phyloP scores from a whole-genome alignment of 2,888 invertebrate genomes.

The Megamerina dolium region DNA sequence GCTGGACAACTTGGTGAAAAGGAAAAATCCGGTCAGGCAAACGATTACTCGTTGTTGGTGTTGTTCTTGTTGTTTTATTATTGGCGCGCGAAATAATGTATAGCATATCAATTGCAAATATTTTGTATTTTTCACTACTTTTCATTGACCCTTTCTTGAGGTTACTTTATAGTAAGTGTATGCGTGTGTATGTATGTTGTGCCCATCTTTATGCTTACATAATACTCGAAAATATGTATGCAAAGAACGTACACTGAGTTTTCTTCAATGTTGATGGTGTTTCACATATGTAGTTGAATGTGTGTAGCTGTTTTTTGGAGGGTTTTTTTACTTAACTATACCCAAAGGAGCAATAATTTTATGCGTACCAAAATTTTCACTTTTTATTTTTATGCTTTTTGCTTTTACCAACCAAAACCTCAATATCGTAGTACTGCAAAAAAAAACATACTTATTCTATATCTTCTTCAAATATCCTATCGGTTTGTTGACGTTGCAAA shows the following conservation, averaged over 20 bases:
- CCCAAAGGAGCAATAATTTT: constrained; percentile 12
- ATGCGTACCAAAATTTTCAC: constrained; percentile 5
- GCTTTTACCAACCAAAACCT: no score
- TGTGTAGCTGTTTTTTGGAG: constrained; percentile 2
- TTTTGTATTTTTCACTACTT: neutral
- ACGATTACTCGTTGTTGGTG: neutral
- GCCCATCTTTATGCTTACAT: neutral
- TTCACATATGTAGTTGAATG: neutral
- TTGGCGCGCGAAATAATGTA: constrained; percentile 8
- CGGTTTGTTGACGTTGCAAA: no score
- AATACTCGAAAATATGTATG: no score
- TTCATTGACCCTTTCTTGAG: neutral
- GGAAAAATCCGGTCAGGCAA: no score
- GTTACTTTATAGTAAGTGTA: neutral
- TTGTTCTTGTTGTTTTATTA: constrained; percentile 3
- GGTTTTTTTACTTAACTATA: constrained; percentile 7
- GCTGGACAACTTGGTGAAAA: no score
- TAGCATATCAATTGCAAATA: constrained; percentile 15
- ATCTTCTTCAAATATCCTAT: no score
- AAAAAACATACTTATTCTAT: no score
- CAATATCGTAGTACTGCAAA: no score
- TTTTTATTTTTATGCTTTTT: no score
- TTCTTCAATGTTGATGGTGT: no score
- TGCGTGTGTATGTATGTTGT: neutral
- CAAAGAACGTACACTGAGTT: no score